Base-by-base conservation (phyloP, 92 coral and sea anemone genomes). In the Porites cylindrica region DNA sequence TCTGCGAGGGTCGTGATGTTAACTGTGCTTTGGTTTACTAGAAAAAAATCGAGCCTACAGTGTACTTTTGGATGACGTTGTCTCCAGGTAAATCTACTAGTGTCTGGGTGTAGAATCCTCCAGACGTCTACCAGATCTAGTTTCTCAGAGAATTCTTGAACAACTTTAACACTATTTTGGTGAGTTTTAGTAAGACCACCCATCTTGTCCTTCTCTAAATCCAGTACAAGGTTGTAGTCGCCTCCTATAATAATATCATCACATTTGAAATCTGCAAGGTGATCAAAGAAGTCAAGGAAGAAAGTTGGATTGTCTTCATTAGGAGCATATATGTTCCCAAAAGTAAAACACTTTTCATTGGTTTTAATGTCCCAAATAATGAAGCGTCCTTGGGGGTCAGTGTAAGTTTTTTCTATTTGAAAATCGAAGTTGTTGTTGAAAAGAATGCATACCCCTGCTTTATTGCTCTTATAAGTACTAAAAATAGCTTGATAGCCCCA, bases 71-170 rank as follows among this genome's bases (percentile, higher is more conserved):
- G 77, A 10, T 50, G 53, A 11, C 20, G 21, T 23, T 50, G 2
- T 1, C 29, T 26, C 29, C 29, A 26, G 29, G 29, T 26, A 26
- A 26, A 26, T 26, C 29, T 26, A 29, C 16, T 77, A 8, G 70
- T 18, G 5, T 77, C 83, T 4, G 75, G 83, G 58, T 77, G 79
- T 12, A 75, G 29, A 75, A 85, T 50, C 54, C 88, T 43, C 81
- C 82, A 85, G 23, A 75, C 70, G 51, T 86, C 90, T 1, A 69
- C 70, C 21, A 77, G 54, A 65, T 77, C 84, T 3, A 86, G 21
- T 21, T 86, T 80, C 51, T 66, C 77, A 63, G 73, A 84, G n/a
- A n/a, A n/a, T n/a, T n/a, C n/a, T n/a, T n/a, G n/a, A n/a, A n/a
- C n/a, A n/a, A n/a, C n/a, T n/a, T n/a, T n/a, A n/a, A n/a, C n/a